Base-by-base conservation (phyloP, 2,888 invertebrate genomes). In the Pseudococcus viburni region DNA sequence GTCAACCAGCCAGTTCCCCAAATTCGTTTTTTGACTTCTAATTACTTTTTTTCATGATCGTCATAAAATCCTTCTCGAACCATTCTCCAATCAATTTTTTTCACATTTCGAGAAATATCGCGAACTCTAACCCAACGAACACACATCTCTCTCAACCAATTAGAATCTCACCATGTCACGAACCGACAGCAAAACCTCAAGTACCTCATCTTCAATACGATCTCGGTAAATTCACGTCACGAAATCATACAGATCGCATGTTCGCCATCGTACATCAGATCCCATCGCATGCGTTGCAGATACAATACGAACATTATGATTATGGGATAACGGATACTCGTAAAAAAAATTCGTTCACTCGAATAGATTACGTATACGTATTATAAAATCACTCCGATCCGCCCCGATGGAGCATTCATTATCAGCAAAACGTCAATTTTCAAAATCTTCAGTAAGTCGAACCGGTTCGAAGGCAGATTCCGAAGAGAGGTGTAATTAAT, bases 391-490 rank as follows among this genome's bases (percentile, higher is more conserved):
- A 59, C 46, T 12, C 46, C 46, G 12, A 8, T 8, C 46, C 59
- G 59, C 59, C 59, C 7, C 59, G 19, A 19, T 59, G 59, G 19
- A 59, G 1, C 19, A 19, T 59, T 59, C 26, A 33, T 3, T 19
- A 59, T 59, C 59, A 59, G 55, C 55, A 59, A 59, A 59, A 59
- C 59, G 59, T 59, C 59, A 59, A 59, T 59, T 59, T 59, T 59
- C 8, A n/a, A 59, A 59, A 59, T 5, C 59, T 2, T 59, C 9
- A 59, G n/a, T 19, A 59, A 33, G 0, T 46, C 46, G 12, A 59
- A 59, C 59, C 19, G 59, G 59, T 59, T 59, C 59, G 59, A 59
- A 59, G n/a, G 59, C 59, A 19, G 51, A 59, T n/a, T 19, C 5
- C n/a, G 59, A 59, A 59, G 1, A 59, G 19, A 59, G 19, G 6